Evolutionary conservation across 2,888 invertebrate species (phyloP).

Genomic region (Cloeon dipterum): DNA sequence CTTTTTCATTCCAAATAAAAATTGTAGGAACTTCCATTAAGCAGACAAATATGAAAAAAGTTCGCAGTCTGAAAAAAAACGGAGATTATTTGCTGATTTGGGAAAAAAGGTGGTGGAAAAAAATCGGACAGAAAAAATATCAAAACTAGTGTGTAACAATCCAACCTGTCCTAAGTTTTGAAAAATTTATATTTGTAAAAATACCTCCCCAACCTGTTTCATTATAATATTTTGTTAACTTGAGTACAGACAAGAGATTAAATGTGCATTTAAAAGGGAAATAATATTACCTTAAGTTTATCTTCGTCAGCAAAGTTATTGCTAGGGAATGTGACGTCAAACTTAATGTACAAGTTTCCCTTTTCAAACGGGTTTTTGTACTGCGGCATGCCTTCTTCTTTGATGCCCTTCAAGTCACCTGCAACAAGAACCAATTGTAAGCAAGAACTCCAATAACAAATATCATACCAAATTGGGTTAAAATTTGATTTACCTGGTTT

Average conservation of each 20-base stretch:
- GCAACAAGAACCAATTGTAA: slow-evolving; percentile 10
- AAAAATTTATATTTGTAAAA: neutral
- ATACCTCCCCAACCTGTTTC: neutral
- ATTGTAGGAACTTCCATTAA: too few relatives aligned
- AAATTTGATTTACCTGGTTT: slow-evolving; percentile 34
- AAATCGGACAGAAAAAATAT: too few relatives aligned
- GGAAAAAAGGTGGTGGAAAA: too few relatives aligned
- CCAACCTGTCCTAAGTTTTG: neutral
- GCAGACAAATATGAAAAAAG: too few relatives aligned
- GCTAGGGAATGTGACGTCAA: slow-evolving; percentile 66
- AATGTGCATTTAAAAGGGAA: too few relatives aligned
- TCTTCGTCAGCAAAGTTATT: slow-evolving; percentile 51
- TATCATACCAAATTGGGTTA: slow-evolving; percentile 4
- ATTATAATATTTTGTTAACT: too few relatives aligned
- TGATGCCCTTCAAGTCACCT: slow-evolving; percentile 48
- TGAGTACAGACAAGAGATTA: neutral
- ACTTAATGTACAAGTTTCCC: slow-evolving; percentile 69
- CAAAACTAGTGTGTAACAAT: too few relatives aligned
- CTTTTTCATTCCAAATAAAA: too few relatives aligned
- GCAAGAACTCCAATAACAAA: neutral
- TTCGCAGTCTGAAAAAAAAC: too few relatives aligned
- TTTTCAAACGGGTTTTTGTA: slow-evolving; percentile 63
- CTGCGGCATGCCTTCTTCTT: slow-evolving; percentile 78
- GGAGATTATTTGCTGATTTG: too few relatives aligned
- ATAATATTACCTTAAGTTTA: slow-evolving; percentile 24